Conservation (phyloP, 2,888 invertebrate genomes). For the Leucophenga montana region DNA sequence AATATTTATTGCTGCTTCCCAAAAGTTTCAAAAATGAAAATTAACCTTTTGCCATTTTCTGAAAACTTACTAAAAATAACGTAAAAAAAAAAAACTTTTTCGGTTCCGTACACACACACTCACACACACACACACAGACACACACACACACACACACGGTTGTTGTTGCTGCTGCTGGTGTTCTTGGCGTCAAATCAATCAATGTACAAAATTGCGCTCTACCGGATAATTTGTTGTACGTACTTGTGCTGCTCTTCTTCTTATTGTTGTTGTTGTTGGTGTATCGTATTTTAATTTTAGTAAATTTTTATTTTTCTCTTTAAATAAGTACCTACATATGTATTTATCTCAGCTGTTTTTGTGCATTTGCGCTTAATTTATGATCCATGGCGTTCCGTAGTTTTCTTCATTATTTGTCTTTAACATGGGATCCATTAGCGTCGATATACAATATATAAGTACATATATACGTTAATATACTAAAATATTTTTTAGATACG, state of each 20-base stretch:
- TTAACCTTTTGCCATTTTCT: conserved; percentile 13
- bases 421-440: not conserved
- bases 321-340: too few relatives aligned
- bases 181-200: conserved; percentile 61
- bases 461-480: too few relatives aligned
- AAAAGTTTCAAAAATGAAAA: not conserved
- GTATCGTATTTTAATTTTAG: too few relatives aligned
- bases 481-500: too few relatives aligned
- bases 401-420: not conserved
- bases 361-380: conserved; percentile 23
- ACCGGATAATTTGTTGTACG: conserved; percentile 17
- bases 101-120: not conserved
- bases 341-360: not conserved
- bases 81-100: not conserved
- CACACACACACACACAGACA: too few relatives aligned
- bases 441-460: not conserved
- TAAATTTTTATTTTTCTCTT: too few relatives aligned
- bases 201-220: conserved; percentile 47
- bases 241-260: not conserved
- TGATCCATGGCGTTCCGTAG: conserved; percentile 2
- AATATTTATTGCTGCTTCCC: not conserved
- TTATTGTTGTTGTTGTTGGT: not conserved
- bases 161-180: conserved; percentile 12
- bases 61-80: conserved; percentile 59
- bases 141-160: too few relatives aligned